Conservation (phyloP, 2,797 vertebrate genomes). For the Rhabdomys pumilio region DNA sequence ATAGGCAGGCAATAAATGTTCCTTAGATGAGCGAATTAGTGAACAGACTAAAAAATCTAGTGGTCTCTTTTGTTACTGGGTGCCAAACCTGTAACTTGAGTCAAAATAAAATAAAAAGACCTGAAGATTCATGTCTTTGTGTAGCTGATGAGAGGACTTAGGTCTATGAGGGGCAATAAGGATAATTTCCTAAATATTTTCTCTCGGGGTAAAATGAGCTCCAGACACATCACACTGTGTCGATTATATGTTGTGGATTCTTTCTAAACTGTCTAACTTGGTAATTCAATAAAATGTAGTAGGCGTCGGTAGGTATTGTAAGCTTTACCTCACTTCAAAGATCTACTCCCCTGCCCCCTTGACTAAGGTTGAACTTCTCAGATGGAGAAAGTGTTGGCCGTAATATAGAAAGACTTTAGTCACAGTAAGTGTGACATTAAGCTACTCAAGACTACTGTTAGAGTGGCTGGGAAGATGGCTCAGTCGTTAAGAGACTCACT, state of each 20-base stretch:
- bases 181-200: background rate
- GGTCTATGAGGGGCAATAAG: background rate
- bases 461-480: background rate
- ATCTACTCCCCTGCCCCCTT: background rate
- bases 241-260: background rate
- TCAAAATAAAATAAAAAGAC: background rate
- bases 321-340: background rate
- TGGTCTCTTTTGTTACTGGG: conserved; percentile 23
- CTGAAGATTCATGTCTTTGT: background rate
- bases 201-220: background rate
- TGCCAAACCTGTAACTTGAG: conserved; percentile 24
- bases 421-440: conserved; percentile 17
- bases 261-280: background rate
- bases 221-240: background rate
- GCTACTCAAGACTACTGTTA: background rate
- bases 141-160: background rate
- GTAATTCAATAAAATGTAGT: background rate
- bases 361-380: background rate
- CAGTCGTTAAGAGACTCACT: background rate
- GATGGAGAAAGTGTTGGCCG: background rate
- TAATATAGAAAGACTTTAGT: background rate
- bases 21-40: background rate
- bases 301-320: background rate
- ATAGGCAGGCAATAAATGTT: background rate
- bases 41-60: background rate